phyloP scores from a whole-genome alignment of 2,888 invertebrate genomes.

The Meghimatium bilineatum region DNA sequence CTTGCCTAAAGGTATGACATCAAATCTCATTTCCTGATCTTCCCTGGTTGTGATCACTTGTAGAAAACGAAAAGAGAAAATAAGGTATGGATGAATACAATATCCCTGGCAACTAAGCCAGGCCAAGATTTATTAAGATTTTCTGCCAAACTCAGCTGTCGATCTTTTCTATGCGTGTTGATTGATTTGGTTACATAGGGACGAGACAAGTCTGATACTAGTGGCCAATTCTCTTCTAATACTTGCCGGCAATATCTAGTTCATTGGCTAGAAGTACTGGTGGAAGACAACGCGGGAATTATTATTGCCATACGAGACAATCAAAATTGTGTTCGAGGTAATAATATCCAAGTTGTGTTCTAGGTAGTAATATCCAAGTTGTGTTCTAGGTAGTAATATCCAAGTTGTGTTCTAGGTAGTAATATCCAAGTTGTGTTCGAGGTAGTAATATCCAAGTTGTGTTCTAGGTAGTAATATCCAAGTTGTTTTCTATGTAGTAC shows the following conservation, averaged over 20 bases:
- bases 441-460: no score
- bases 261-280: neutral
- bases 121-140: neutral
- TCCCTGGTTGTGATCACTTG: neutral
- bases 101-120: neutral
- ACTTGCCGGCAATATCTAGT: neutral
- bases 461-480: no score
- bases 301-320: no score
- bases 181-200: constrained; percentile 4
- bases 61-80: neutral
- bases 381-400: no score
- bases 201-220: neutral
- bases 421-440: no score
- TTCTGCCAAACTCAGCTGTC: neutral
- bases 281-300: neutral
- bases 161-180: neutral
- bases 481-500: no score
- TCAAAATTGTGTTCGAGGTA: no score
- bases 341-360: no score
- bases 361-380: no score
- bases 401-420: no score
- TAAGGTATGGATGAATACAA: neutral
- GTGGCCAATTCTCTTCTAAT: neutral
- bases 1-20: no score
- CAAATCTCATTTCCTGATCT: neutral